Conservation (phyloP, 2,888 invertebrate species). For the Pasiphila rectangulata region DNA sequence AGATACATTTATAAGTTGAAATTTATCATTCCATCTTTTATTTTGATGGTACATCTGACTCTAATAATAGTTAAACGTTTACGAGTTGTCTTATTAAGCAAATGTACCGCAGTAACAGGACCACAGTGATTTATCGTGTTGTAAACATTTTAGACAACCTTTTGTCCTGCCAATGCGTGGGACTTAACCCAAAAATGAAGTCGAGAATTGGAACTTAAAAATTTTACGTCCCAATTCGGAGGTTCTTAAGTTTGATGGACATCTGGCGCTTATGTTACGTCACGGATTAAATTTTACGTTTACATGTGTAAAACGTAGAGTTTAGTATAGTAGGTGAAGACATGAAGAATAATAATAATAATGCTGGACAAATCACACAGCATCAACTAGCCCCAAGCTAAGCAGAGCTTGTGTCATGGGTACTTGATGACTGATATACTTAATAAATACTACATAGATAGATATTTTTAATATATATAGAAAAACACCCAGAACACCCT, state of each 20-base stretch:
- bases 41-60: not conserved
- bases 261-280: not conserved
- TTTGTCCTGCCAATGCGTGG: slow-evolving; percentile 14
- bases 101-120: not conserved
- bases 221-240: slow-evolving; percentile 4
- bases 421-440: no score
- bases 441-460: no score
- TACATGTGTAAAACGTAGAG: no score
- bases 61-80: slow-evolving; percentile 11
- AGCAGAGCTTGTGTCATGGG: no score
- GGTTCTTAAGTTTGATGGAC: not conserved
- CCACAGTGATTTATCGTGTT: slow-evolving; percentile 16
- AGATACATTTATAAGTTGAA: not conserved
- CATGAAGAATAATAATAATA: no score
- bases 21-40: not conserved
- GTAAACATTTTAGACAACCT: slow-evolving; percentile 13
- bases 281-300: no score
- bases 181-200: slow-evolving; percentile 1
- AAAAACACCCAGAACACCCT: no score
- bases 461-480: no score
- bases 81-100: slow-evolving; percentile 14
- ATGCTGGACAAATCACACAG: no score
- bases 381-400: no score
- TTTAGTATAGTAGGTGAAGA: no score
- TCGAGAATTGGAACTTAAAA: slow-evolving; percentile 5